These are phyloP conservation scores for Nannobrachium achirus DNA, from an alignment of 2,113 vertebrate species.

Conservation along the genomic window DNA sequence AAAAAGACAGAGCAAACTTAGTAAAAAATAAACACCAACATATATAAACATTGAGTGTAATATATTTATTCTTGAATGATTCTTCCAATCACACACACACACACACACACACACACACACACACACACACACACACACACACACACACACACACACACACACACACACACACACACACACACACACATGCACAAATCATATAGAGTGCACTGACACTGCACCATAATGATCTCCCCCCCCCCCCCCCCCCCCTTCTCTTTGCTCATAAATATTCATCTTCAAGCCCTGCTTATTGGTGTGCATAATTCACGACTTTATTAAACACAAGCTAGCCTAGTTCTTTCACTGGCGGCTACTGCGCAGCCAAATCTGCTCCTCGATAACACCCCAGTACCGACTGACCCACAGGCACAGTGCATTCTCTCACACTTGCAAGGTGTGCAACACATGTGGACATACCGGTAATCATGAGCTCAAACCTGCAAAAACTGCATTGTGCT, in stretches of 20 bases:
- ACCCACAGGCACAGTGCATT: background rate
- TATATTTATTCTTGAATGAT: background rate
- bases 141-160: background rate
- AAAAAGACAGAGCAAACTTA: too few relatives aligned
- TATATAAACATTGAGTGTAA: too few relatives aligned
- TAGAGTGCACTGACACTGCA: constrained; percentile 3
- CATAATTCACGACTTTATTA: constrained; percentile 68
- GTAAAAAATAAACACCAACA: too few relatives aligned
- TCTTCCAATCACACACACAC: constrained; percentile 4
- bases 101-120: constrained; percentile 3
- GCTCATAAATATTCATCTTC: constrained; percentile 58
- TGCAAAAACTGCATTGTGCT: background rate
- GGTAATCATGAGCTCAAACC: background rate
- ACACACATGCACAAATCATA: constrained; percentile 7
- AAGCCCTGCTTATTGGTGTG: constrained; percentile 56
- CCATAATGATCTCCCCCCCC: constrained; percentile 10
- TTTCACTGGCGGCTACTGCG: constrained; percentile 9
- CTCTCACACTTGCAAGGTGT: background rate
- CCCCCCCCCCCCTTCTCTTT: background rate
- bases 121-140: background rate
- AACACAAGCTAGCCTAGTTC: constrained; percentile 39
- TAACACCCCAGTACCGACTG: constrained; percentile 15
- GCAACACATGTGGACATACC: background rate
- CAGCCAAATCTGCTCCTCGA: constrained; percentile 21
- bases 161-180: constrained; percentile 2